Percentiles rank a stretch among this genome's conserved stretches.
These are phyloP conservation scores for Limanda limanda DNA, from an alignment of 2,113 vertebrate species.

Conservation along the genomic window DNA sequence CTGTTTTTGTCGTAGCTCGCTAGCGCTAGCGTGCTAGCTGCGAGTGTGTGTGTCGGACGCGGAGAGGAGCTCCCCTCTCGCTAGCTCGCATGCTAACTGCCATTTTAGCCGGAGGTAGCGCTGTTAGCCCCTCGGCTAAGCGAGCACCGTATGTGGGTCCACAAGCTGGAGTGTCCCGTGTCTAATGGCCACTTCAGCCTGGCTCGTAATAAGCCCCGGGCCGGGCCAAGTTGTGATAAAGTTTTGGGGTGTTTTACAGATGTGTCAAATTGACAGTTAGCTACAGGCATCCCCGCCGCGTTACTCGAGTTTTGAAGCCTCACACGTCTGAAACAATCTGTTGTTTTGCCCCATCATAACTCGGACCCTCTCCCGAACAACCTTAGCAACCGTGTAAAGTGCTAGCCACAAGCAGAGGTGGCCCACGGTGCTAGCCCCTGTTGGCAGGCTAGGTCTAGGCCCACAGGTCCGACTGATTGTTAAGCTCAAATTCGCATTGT, in stretches of 20 bases:
- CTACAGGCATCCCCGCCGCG: not conserved
- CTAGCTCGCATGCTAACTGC: slow-evolving; percentile 71
- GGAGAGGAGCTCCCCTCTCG: slow-evolving; percentile 58
- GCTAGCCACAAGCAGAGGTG: slow-evolving; percentile 47
- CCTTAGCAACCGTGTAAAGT: slow-evolving; percentile 24
- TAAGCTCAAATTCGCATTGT: slow-evolving; percentile 68
- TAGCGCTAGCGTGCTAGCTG: slow-evolving; percentile 73
- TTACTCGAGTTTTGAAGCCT: slow-evolving; percentile 15
- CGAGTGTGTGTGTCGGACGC: slow-evolving; percentile 73
- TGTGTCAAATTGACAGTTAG: not conserved
- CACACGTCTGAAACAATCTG: slow-evolving; percentile 37
- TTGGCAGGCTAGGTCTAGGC: slow-evolving; percentile 63
- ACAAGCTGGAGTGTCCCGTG: slow-evolving; percentile 47
- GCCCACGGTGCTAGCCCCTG: slow-evolving; percentile 30
- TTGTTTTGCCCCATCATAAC: slow-evolving; percentile 64
- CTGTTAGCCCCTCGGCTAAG: slow-evolving; percentile 58
- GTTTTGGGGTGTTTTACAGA: slow-evolving; percentile 20
- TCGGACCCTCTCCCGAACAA: slow-evolving; percentile 36
- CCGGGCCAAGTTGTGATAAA: slow-evolving; percentile 46
- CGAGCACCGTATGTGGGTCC: slow-evolving; percentile 51
- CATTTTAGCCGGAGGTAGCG: slow-evolving; percentile 75
- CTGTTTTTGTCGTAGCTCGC: slow-evolving; percentile 80
- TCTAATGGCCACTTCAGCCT: slow-evolving; percentile 54
- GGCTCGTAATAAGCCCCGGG: slow-evolving; percentile 14
- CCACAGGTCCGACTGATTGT: slow-evolving; percentile 62